Evolutionary conservation across 2,888 invertebrate genomes (phyloP).

Genomic region (Autographa pulchrina): DNA sequence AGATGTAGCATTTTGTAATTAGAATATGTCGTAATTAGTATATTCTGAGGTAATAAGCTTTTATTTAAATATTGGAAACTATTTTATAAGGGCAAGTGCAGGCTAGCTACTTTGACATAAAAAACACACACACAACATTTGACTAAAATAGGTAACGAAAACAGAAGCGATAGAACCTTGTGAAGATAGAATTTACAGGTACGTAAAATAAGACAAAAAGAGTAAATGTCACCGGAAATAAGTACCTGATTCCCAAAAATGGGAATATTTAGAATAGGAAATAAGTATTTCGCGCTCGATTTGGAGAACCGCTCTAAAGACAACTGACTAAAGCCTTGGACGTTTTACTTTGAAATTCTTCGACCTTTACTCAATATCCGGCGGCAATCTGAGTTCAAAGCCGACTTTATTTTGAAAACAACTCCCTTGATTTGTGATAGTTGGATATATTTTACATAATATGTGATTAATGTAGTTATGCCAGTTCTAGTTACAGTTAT

Average conservation of each 20-base stretch:
- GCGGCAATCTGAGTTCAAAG: neutral
- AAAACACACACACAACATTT: too few relatives aligned
- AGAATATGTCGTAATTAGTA: neutral
- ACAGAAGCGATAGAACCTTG: too few relatives aligned
- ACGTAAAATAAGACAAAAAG: neutral
- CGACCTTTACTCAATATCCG: conserved; percentile 28
- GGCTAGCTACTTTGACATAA: too few relatives aligned
- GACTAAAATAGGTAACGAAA: too few relatives aligned
- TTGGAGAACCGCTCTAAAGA: conserved; percentile 11
- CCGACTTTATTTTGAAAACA: conserved; percentile 1
- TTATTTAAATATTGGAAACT: too few relatives aligned
- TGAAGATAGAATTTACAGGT: too few relatives aligned
- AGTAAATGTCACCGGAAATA: neutral
- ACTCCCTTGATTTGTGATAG: neutral
- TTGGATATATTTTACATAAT: neutral
- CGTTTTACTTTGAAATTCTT: conserved; percentile 25
- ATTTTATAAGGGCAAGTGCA: too few relatives aligned
- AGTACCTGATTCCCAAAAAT: conserved; percentile 27
- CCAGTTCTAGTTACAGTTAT: too few relatives aligned
- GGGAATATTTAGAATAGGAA: conserved; percentile 36
- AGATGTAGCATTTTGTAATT: neutral
- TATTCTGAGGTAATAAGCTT: too few relatives aligned
- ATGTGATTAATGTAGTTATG: too few relatives aligned
- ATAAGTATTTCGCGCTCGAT: conserved; percentile 34
- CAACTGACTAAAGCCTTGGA: conserved; percentile 15